phyloP scores from a whole-genome alignment of 2,797 vertebrate genomes.

The Rhinella marina region DNA sequence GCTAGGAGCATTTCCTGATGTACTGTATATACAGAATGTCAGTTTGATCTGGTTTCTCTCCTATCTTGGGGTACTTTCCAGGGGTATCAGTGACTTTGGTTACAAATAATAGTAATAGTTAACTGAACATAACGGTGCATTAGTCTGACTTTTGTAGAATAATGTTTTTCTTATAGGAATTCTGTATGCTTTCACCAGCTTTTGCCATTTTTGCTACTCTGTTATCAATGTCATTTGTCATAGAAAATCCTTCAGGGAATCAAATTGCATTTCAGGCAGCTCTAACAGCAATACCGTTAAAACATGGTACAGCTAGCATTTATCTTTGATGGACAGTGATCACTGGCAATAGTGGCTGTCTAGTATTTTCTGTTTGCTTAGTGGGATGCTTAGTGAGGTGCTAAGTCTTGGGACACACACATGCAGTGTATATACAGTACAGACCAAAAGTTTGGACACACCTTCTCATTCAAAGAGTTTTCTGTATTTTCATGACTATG shows the following conservation, averaged over 20 bases:
- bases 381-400: neutral
- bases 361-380: slow-evolving; percentile 10
- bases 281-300: slow-evolving; percentile 35
- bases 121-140: too few relatives aligned
- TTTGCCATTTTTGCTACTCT: slow-evolving; percentile 9
- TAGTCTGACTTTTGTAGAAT: neutral
- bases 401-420: neutral
- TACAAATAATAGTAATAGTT: too few relatives aligned
- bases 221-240: slow-evolving; percentile 44
- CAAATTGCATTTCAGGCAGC: slow-evolving; percentile 12
- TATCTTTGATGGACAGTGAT: slow-evolving; percentile 46
- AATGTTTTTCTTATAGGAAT: neutral
- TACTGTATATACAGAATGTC: too few relatives aligned
- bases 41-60: too few relatives aligned
- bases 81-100: too few relatives aligned
- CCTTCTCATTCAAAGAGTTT: too few relatives aligned
- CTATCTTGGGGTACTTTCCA: too few relatives aligned
- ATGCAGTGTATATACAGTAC: neutral
- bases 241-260: slow-evolving; percentile 19
- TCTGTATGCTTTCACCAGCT: neutral
- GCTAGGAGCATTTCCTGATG: too few relatives aligned
- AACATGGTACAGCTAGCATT: slow-evolving; percentile 24
- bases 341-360: slow-evolving; percentile 9
- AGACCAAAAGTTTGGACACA: too few relatives aligned
- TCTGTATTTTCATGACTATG: too few relatives aligned